These are phyloP conservation scores for Microchrysa polita DNA, from an alignment of 2,888 invertebrate genomes.

Conservation along the genomic window DNA sequence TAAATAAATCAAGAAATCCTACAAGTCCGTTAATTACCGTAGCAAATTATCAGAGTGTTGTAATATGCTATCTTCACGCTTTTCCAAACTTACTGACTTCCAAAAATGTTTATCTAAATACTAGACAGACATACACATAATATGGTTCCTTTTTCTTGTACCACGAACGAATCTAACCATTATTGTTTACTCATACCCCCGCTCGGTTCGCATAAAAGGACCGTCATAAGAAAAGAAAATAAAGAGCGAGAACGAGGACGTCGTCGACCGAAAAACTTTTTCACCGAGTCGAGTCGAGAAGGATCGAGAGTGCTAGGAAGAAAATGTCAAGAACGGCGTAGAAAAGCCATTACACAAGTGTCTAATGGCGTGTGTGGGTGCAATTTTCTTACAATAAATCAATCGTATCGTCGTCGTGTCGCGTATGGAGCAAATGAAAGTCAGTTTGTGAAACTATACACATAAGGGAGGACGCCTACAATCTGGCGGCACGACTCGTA, in stretches of 20 bases:
- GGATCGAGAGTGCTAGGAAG: not conserved
- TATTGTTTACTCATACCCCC: not conserved
- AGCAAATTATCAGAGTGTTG: constrained; percentile 25
- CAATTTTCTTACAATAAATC: constrained; percentile 41
- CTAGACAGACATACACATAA: too few relatives aligned
- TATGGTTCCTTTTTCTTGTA: not conserved
- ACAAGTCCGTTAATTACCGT: constrained; percentile 40
- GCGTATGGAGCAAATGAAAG: constrained; percentile 14
- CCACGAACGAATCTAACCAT: not conserved
- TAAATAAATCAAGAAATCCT: constrained; percentile 44
- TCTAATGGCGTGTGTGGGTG: constrained; percentile 27
- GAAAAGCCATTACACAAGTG: constrained; percentile 38
- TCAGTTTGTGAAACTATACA: too few relatives aligned
- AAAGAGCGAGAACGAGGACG: not conserved
- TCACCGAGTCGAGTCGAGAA: not conserved
- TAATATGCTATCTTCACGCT: constrained; percentile 37
- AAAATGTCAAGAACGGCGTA: constrained; percentile 5
- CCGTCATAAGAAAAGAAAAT: too few relatives aligned
- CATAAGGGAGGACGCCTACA: constrained; percentile 32
- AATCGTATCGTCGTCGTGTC: too few relatives aligned
- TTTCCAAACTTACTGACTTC: not conserved
- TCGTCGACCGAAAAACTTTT: not conserved
- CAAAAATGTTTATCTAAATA: constrained; percentile 8
- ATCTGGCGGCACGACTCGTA: not conserved
- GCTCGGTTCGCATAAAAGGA: not conserved